These are phyloP conservation scores for Oncorhynchus clarkii DNA, from an alignment of 2,113 vertebrate genomes.

Conservation along the genomic window DNA sequence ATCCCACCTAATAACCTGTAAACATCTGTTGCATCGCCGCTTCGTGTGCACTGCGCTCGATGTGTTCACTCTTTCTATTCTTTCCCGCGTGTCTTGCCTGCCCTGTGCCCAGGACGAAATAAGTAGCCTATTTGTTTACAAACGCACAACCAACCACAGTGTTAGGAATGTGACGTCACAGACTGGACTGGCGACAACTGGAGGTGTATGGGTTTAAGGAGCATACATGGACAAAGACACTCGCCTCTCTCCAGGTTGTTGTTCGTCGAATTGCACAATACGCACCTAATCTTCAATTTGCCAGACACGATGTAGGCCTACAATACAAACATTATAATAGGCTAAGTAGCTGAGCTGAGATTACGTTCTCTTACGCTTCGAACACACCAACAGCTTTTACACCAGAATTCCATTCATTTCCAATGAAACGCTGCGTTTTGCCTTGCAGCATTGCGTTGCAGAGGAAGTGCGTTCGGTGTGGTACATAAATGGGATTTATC, in stretches of 20 bases:
- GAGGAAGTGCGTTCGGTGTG: too few species aligned
- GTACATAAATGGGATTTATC: too few species aligned
- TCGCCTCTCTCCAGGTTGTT: too few species aligned
- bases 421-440: too few species aligned
- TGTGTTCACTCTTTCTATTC: neutral
- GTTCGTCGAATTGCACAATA: too few species aligned
- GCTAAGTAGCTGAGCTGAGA: neutral
- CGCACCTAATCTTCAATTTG: too few species aligned
- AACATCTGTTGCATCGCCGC: constrained; percentile 18
- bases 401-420: too few species aligned
- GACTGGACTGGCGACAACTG: neutral
- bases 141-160: constrained; percentile 13
- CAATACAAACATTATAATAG: neutral
- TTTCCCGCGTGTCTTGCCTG: neutral
- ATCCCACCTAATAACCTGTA: neutral
- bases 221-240: too few species aligned
- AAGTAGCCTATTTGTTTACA: constrained; percentile 37
- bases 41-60: neutral
- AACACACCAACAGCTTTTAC: too few species aligned
- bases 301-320: neutral
- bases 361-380: too few species aligned
- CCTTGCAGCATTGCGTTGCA: too few species aligned
- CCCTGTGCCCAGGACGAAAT: too few species aligned
- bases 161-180: constrained; percentile 33
- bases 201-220: neutral